These are phyloP conservation scores for Drosophila sproati DNA, from an alignment of 1,140 invertebrate genomes.

Conservation along the genomic window DNA sequence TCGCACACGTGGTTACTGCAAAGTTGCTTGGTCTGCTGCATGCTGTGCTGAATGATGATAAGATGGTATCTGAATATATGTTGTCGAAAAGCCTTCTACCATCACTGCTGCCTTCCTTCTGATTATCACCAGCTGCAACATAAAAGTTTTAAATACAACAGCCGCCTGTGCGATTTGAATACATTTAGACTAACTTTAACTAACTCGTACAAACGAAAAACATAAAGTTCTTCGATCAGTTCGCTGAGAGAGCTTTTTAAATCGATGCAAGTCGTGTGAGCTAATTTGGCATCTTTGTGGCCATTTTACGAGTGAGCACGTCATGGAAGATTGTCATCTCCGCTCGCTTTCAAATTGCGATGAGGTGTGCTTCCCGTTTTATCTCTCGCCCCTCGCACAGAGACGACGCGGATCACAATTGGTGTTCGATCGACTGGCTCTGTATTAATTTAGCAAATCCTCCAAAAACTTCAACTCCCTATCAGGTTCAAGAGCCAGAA, in stretches of 20 bases:
- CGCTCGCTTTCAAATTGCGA: constrained; percentile 86
- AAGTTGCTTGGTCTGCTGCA: constrained; percentile 4
- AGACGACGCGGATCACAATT: constrained; percentile 50
- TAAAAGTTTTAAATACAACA: not conserved
- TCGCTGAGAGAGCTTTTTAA: constrained; percentile 87
- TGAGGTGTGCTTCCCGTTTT: constrained; percentile 80
- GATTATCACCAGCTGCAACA: constrained; percentile 50
- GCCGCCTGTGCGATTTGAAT: constrained; percentile 7
- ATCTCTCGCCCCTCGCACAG: constrained; percentile 56
- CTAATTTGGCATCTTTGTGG: constrained; percentile 55
- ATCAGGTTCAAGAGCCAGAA: constrained; percentile 99
- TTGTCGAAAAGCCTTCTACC: constrained; percentile 76
- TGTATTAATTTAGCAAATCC: constrained; percentile 47
- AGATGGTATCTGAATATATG: constrained; percentile 80
- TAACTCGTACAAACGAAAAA: constrained; percentile 61
- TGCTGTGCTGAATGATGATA: constrained; percentile 76
- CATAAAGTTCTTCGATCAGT: constrained; percentile 88
- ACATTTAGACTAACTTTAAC: constrained; percentile 21
- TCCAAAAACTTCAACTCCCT: constrained; percentile 36
- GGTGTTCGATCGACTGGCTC: constrained; percentile 31
- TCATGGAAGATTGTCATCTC: constrained; percentile 85
- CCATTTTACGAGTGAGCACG: constrained; percentile 70
- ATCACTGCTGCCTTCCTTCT: constrained; percentile 85
- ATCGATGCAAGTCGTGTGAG: constrained; percentile 84
- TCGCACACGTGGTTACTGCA: constrained; percentile 52